Evolutionary conservation across 2,888 invertebrate genomes (phyloP).

Genomic region (Taphrorychus bicolor): DNA sequence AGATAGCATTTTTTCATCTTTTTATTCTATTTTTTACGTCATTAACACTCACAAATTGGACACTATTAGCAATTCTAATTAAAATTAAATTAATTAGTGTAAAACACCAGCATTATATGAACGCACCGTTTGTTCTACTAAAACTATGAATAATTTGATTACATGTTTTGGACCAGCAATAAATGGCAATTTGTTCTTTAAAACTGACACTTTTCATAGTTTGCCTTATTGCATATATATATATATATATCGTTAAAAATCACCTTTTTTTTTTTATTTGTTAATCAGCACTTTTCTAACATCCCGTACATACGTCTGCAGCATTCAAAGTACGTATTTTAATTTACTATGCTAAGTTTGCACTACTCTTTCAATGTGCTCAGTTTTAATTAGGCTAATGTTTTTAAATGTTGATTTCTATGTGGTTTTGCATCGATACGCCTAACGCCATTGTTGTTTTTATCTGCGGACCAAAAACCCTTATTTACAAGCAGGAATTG

Average conservation of each 20-base stretch:
- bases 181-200: no score
- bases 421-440: not conserved
- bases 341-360: not conserved
- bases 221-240: not conserved
- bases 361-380: not conserved
- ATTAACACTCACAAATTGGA: not conserved
- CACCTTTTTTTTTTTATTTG: no score
- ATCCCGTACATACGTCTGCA: constrained; percentile 16
- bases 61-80: no score
- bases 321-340: constrained; percentile 18
- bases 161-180: no score
- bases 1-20: not conserved
- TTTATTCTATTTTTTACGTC: not conserved
- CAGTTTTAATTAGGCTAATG: not conserved
- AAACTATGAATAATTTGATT: no score
- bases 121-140: not conserved
- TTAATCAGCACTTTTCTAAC: not conserved
- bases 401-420: not conserved
- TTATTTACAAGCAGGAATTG: not conserved
- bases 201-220: not conserved
- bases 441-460: not conserved
- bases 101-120: not conserved
- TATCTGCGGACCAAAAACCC: not conserved
- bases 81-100: not conserved
- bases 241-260: no score